Evolutionary conservation across 2,797 vertebrate species (phyloP), one percentile per base, ranked within the genome.

Genomic region (Mionectes olivaceus): DNA sequence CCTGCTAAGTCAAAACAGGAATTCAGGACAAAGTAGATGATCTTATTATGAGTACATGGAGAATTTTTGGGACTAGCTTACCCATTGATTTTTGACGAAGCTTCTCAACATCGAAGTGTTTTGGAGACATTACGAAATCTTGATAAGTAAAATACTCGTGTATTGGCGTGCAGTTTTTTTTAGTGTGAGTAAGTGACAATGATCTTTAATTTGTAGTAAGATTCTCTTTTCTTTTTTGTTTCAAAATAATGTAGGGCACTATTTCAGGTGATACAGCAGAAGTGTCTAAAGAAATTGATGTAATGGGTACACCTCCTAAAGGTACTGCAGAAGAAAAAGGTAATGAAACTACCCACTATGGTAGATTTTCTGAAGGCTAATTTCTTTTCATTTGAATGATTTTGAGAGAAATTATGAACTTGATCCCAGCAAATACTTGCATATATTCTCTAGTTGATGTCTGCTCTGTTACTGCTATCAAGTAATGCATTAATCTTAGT

Each of bases 291-390:
- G 67, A 84, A 68, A 89, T 24, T 81, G 57, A 88, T 61, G 59
- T 86, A 65, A 64, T 52, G 30, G 35, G n/a, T 68, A 83, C 80
- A 70, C 35, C 63, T 80, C 56, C 68, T 33, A 74, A 52, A 49
- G 81, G 68, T 60, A 21, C 82, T 88, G 2, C 43, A 44, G 94
- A 96, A 74, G 97, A 92, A 79, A 97, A 97, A 95, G 97, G 98
- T 98, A 89, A 96, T 44, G 19, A 67, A 87, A 44, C 32, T 65
- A 8, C 4, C 47, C 3, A 3, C 55, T 55, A 13, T 37, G 27
- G 19, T 19, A 55, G 47, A 63, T 69, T 75, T 83, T 76, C 13
- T 89, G 41, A 92, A 55, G 46, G 33, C 11, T 79, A 21, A 19
- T 78, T 55, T 76, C 3, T 85, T 59, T 35, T 41, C 13, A 35